Evolutionary conservation across 1,140 invertebrate species (phyloP), one percentile per base, ranked within the genome.

Genomic region (Coboldia fuscipes): DNA sequence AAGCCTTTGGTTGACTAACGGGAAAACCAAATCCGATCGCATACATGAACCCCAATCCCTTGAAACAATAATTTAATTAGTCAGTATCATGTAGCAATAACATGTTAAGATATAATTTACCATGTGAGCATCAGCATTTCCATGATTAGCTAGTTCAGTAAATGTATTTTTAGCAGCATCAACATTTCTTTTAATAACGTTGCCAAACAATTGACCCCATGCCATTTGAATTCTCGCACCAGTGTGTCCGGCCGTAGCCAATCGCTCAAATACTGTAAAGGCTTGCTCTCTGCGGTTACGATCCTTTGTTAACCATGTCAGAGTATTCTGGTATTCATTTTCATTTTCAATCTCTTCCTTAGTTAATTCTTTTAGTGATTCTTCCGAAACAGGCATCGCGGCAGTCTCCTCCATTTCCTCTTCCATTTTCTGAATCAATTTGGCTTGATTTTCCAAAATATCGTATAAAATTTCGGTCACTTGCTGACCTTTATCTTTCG

Each of bases 31-130:
- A 65, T 7, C 92, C 93, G 34, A 76, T 75, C 15, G 86, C 80
- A 57, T 93, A 79, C 30, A 96, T 59, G 52, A 93, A 88, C 15
- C 79, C 86, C 43, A 92, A 57, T 40, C 74, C 86, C 84, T 89
- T 47, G 21, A 59, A 53, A 47, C 33, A 37, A 13, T 28, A 19
- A 6, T 23, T 12, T 12, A 23, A 13, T 29, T 6, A 29, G 5
- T 21, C 12, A 30, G 19, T 31, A 31, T 34, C 9, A 10, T 24
- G 20, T 24, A 16, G 30, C 12, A 20, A 15, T 10, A 16, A 18
- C 17, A 16, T 34, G 13, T 20, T 17, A 37, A 37, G 30, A 19
- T 9, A 20, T 41, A 42, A 45, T 44, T 44, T 59, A 85, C 85
- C 66, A 86, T 76, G 58, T 96, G 86, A 34, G 82, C 88, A 50